Percentiles rank a stretch among this genome's conserved stretches.
phyloP scores from a whole-genome alignment of 2,888 invertebrate genomes.

The Dinocampus coccinellae region DNA sequence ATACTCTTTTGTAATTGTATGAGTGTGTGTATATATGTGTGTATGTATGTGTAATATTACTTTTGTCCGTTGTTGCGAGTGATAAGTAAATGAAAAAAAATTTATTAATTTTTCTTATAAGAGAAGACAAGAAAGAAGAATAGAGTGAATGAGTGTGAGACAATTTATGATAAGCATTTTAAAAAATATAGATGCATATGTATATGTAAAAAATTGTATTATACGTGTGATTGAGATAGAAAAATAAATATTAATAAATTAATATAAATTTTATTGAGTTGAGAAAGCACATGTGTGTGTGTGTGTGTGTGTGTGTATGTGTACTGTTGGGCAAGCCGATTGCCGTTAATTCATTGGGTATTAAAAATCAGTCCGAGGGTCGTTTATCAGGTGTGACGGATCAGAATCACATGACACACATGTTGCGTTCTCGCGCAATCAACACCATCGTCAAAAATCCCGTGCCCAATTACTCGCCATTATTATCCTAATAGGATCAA shows the following conservation, averaged over 20 bases:
- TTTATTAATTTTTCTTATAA: not conserved
- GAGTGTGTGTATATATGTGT: not conserved
- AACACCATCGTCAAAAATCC: conserved; percentile 41
- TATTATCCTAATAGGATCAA: conserved; percentile 64
- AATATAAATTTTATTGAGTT: not conserved
- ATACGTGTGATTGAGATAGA: not conserved
- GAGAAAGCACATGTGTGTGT: conserved; percentile 17
- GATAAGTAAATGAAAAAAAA: not conserved
- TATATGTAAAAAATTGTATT: not conserved
- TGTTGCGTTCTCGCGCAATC: conserved; percentile 63
- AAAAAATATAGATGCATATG: not conserved
- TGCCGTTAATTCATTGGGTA: conserved; percentile 42
- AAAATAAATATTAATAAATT: not conserved
- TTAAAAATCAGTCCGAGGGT: conserved; percentile 47
- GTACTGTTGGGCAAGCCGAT: conserved; percentile 21
- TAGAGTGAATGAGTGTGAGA: no score
- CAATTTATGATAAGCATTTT: no score
- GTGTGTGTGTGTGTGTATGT: no score
- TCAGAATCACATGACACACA: conserved; percentile 58
- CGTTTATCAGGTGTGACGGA: conserved; percentile 64
- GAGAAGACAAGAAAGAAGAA: not conserved
- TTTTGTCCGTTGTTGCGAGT: not conserved
- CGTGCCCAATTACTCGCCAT: conserved; percentile 57
- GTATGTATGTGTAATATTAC: not conserved
- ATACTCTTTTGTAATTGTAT: not conserved